A percentile compares a stretch with the other conserved stretches of the same genome.
phyloP scores from a whole-genome alignment of 2,888 invertebrate genomes.

The Drosophila niveifrons region DNA sequence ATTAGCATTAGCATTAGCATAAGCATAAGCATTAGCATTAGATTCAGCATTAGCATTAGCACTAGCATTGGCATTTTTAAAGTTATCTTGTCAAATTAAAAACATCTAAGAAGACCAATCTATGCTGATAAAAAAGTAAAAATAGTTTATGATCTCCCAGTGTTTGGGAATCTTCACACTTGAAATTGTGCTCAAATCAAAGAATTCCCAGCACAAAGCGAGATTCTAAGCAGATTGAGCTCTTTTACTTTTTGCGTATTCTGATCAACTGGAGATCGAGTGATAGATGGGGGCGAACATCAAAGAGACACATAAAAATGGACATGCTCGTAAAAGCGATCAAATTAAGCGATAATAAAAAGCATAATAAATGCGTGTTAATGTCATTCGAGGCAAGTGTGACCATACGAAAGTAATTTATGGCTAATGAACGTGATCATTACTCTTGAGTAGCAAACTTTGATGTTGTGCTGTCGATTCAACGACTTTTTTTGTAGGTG shows the following conservation, averaged over 20 bases:
- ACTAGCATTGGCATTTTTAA: too few species aligned
- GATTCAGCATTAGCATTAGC: too few species aligned
- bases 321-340: neutral
- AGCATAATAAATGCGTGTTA: constrained; percentile 8
- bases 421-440: neutral
- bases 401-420: neutral
- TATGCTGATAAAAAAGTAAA: neutral
- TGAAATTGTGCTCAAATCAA: neutral
- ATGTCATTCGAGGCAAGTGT: constrained; percentile 1
- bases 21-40: too few species aligned
- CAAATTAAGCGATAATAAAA: constrained; percentile 8
- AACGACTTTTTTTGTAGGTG: too few species aligned
- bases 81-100: too few species aligned
- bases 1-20: too few species aligned
- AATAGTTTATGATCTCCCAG: neutral
- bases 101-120: neutral
- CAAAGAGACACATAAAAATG: constrained; percentile 9
- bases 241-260: neutral
- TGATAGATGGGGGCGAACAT: constrained; percentile 4
- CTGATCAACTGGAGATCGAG: neutral
- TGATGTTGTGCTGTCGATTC: too few species aligned
- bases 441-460: neutral
- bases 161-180: neutral
- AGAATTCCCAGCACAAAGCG: neutral
- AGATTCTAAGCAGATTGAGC: neutral